Evolutionary conservation across 2,888 invertebrate species (phyloP), one percentile per base, ranked within the genome.

Genomic region (Agrotis segetum): DNA sequence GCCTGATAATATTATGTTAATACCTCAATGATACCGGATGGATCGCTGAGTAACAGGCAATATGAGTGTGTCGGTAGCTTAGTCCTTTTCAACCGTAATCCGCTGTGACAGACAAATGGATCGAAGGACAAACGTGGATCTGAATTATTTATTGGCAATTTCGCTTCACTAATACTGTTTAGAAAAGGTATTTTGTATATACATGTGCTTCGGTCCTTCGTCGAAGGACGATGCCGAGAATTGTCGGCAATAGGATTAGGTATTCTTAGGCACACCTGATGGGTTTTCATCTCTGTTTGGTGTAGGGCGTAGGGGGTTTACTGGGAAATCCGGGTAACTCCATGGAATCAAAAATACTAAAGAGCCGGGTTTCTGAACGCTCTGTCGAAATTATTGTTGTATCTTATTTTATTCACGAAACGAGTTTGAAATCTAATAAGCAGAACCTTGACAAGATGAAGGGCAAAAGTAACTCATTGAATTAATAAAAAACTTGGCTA

Each of bases 91-190:
- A 82, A 50, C 65, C 59, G n/a, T 85, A 85, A 83, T 83, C 75
- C 67, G 64, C 24, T 66, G 62, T 83, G 83, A 82, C 80, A 79
- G 75, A 74, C 67, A 83, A 71, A 85, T 79, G 79, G 71, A 81
- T 82, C 67, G 68, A 82, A 82, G 68, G 83, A 82, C 83, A 69
- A 74, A 85, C 73, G 63, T 82, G 71, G 74, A 82, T 67, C 71
- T 83, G 83, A 85, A 85, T 82, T 82, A 82, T 83, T 79, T 79
- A 71, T 74, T 85, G 64, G 63, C 67, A 68, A 82, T 85, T 82
- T 79, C 63, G 55, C 46, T 80, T 74, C 62, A 56, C 67, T 79
- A 68, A 72, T 79, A 68, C 58, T 63, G 29, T 71, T 78, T 29
- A 62, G 73, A 82, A 78, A 72, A 59, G 52, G 58, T 78, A 59